phyloP scores from a whole-genome alignment of 1,140 invertebrate species.

The Pantala flavescens region DNA sequence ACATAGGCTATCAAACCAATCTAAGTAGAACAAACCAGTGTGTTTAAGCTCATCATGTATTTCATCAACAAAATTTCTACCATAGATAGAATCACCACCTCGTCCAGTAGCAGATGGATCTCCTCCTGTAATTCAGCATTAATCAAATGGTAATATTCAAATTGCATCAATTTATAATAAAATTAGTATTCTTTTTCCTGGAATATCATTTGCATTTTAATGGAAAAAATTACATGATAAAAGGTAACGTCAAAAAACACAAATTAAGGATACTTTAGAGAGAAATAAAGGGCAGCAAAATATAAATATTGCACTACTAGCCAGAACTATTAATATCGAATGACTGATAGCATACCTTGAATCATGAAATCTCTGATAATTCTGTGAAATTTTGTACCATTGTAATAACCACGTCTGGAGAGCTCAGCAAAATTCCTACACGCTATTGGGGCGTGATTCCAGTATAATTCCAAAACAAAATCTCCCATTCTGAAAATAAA shows the following conservation, averaged over 20 bases:
- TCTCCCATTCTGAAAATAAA: conserved; percentile 77
- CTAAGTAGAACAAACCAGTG: conserved; percentile 53
- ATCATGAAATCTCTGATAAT: conserved; percentile 98
- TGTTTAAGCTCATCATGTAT: conserved; percentile 90
- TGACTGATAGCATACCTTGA: conserved; percentile 67
- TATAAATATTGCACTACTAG: no score
- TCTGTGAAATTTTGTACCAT: conserved; percentile 91
- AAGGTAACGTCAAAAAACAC: no score
- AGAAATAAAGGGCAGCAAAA: no score
- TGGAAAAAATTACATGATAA: no score
- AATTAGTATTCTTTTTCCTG: no score
- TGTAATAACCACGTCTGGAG: conserved; percentile 84
- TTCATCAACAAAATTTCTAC: conserved; percentile 90
- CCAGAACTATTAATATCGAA: no score
- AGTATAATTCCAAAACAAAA: conserved; percentile 86
- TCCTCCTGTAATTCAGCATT: conserved; percentile 39
- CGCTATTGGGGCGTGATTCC: conserved; percentile 93
- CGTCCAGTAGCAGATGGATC: conserved; percentile 92
- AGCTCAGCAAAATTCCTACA: conserved; percentile 96
- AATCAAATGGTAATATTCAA: no score
- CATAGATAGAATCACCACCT: conserved; percentile 95
- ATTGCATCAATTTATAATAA: conserved; percentile 16
- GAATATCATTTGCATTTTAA: no score
- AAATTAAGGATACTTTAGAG: no score
- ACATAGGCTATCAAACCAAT: not conserved